Evolutionary conservation across 1,140 invertebrate species (phyloP).

Genomic region (Fragariocoptes setiger): DNA sequence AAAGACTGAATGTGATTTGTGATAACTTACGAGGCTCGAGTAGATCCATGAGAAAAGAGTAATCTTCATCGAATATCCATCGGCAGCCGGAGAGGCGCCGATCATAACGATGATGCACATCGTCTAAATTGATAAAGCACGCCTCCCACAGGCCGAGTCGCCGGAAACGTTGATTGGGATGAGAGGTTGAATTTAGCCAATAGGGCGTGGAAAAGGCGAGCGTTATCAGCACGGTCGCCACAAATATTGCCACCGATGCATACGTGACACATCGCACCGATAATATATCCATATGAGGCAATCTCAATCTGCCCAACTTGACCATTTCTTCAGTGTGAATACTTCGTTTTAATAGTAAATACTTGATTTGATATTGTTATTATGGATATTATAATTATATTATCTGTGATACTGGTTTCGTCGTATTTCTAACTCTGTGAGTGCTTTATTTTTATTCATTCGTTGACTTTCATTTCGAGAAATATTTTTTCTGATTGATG

Average conservation of each 20-base stretch:
- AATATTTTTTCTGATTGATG: too few relatives aligned
- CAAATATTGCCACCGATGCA: conserved; percentile 8
- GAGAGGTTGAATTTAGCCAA: conserved; percentile 11
- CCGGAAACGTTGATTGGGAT: conserved; percentile 9
- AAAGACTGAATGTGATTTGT: not conserved
- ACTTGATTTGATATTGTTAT: too few relatives aligned
- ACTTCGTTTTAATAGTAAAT: too few relatives aligned
- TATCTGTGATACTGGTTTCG: too few relatives aligned
- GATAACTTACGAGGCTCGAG: conserved; percentile 11
- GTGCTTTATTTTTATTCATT: too few relatives aligned
- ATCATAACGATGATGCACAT: conserved; percentile 12
- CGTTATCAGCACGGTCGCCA: conserved; percentile 8
- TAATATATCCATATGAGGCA: too few relatives aligned
- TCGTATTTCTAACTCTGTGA: too few relatives aligned
- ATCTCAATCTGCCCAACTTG: too few relatives aligned
- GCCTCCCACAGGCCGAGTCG: conserved; percentile 13
- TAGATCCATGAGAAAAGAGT: conserved; percentile 10
- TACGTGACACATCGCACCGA: conserved; percentile 3
- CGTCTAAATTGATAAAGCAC: conserved; percentile 12
- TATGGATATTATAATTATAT: too few relatives aligned
- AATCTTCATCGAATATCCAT: conserved; percentile 14
- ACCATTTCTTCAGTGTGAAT: too few relatives aligned
- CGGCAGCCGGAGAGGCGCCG: conserved; percentile 11
- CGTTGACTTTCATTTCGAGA: too few relatives aligned
- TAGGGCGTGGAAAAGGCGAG: conserved; percentile 12